phyloP scores from a whole-genome alignment of 2,888 invertebrate species.

The Macrophya annulata region DNA sequence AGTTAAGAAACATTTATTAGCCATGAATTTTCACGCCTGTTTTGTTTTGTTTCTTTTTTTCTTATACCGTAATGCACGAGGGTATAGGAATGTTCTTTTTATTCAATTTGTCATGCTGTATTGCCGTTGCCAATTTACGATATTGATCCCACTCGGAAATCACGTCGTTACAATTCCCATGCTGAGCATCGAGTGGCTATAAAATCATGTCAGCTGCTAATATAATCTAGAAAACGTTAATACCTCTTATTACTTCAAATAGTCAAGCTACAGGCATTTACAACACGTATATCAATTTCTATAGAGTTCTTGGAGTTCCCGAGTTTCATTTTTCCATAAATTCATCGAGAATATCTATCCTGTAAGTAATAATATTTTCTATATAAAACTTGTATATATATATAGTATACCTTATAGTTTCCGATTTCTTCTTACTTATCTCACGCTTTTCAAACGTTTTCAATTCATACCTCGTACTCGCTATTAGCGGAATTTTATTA shows the following conservation, averaged over 20 bases:
- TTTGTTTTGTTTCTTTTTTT: not conserved
- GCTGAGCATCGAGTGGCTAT: not conserved
- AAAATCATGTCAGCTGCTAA: constrained; percentile 38
- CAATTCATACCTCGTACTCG: constrained; percentile 48
- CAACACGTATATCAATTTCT: constrained; percentile 41
- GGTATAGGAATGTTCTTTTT: constrained; percentile 16
- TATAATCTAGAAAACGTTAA: constrained; percentile 24
- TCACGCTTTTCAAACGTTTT: constrained; percentile 53
- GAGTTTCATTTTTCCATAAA: constrained; percentile 26
- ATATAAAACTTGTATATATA: not conserved
- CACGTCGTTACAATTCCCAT: constrained; percentile 29
- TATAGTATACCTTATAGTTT: constrained; percentile 18
- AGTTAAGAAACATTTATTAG: constrained; percentile 17
- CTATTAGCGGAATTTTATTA: constrained; percentile 56
- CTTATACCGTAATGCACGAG: not conserved
- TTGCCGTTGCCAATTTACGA: not conserved
- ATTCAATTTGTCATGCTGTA: constrained; percentile 13
- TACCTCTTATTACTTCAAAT: constrained; percentile 24
- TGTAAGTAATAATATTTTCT: constrained; percentile 13
- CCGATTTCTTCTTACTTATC: constrained; percentile 50
- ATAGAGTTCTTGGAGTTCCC: constrained; percentile 11
- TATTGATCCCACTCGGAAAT: constrained; percentile 40
- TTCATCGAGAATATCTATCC: constrained; percentile 21
- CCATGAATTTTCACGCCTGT: constrained; percentile 9
- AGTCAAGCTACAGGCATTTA: constrained; percentile 32